Conservation (phyloP, 2,888 invertebrate genomes). For the Priocnemis perturbator region DNA sequence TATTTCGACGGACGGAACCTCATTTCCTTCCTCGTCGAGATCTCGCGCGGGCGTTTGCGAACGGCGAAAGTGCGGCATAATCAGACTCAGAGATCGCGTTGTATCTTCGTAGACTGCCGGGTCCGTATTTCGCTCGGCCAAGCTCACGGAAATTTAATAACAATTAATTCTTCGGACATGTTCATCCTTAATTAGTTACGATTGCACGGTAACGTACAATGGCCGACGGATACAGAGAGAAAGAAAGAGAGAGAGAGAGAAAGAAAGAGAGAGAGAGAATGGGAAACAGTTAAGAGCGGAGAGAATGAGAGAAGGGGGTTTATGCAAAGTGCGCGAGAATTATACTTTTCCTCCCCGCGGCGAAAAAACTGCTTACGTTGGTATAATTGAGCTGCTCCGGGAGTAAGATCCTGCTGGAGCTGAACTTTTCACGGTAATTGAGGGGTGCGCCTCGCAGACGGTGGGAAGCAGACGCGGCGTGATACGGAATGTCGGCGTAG, state of each 20-base stretch:
- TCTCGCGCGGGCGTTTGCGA: no score
- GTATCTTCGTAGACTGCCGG: no score
- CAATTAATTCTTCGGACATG: slow-evolving; percentile 31
- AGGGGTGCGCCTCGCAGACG: no score
- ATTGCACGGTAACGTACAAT: slow-evolving; percentile 3
- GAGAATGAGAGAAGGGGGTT: slow-evolving; percentile 1
- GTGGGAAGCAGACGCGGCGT: no score
- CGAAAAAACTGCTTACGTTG: no score
- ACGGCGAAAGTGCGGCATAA: no score
- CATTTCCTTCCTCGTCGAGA: no score
- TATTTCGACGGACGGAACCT: no score
- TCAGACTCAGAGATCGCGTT: not conserved
- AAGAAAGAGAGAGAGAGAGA: not conserved
- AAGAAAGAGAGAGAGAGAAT: not conserved
- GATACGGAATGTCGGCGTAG: no score
- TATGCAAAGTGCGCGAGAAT: not conserved
- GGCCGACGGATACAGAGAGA: not conserved
- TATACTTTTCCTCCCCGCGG: not conserved
- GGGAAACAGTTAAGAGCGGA: not conserved
- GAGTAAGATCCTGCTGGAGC: no score
- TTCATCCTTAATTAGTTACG: slow-evolving; percentile 35
- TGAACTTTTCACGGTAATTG: no score
- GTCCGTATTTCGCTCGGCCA: not conserved
- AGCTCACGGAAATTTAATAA: slow-evolving; percentile 29
- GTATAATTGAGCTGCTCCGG: no score